Base-by-base conservation (phyloP, 1,140 invertebrate species). In the Lordiphosa clarofinis region DNA sequence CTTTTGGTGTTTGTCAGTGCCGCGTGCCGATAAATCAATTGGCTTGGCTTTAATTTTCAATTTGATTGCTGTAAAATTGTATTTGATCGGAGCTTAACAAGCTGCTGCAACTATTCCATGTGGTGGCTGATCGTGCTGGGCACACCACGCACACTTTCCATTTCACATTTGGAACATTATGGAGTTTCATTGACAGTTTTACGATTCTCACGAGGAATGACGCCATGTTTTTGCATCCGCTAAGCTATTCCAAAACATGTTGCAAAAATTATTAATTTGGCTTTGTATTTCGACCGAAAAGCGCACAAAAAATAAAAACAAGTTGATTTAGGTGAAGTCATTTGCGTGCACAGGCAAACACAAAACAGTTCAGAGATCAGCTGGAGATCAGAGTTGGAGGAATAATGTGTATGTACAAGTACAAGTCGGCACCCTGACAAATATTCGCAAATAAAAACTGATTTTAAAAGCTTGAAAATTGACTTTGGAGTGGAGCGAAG, bases 11-110 rank as follows among this genome's bases (percentile, higher is more conserved):
- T 48, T 49, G 49, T 54, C 36, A 47, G 57, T 55, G 74, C 69
- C 74, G 74, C 75, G 70, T 79, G 75, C 65, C 75, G 67, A 82
- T 82, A 81, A 81, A 81, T 82, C 76, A 81, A 82, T 81, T 81
- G 68, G 58, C 59, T 75, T 56, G 40, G 46, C 49, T 66, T 69
- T 43, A n/a, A 65, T 62, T 81, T 79, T 73, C 58, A 56, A 63
- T 54, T 49, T 71, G 61, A 75, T 72, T 75, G 72, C 63, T 52
- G 62, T 50, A 28, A 63, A 72, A 68, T 72, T 68, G 58, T 66
- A 55, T 72, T 72, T 74, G 68, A 62, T 48, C 59, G 43, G 36
- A 54, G 60, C 36, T 49, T 44, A 44, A 44, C n/a, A 44, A 44
- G 42, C 42, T 44, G 42, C 42, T 13, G 38, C 12, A 12, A 24